Conservation (phyloP, 2,888 invertebrate species). For the Schrankia costaestrigalis region DNA sequence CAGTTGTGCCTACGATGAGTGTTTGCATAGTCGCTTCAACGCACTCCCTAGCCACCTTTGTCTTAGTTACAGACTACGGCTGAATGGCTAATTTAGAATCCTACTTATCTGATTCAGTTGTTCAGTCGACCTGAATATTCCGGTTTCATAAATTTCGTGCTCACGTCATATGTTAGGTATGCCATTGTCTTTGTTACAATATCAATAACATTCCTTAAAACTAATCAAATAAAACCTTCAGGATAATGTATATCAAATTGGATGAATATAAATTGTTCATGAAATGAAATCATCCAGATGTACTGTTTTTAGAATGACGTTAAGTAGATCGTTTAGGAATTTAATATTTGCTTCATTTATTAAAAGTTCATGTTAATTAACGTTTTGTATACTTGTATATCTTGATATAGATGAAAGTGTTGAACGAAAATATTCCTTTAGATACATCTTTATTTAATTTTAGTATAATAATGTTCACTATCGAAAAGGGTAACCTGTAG, state of each 20-base stretch:
- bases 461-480: too few species aligned
- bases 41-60: constrained; percentile 67
- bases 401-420: too few species aligned
- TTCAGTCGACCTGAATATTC: constrained; percentile 71
- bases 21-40: constrained; percentile 65
- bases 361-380: too few species aligned
- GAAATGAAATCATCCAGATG: constrained; percentile 44
- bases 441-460: too few species aligned
- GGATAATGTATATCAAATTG: constrained; percentile 32
- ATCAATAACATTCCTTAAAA: constrained; percentile 34
- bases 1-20: constrained; percentile 58
- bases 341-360: too few species aligned
- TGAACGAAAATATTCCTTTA: too few species aligned
- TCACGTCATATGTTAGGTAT: constrained; percentile 56
- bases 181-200: constrained; percentile 55
- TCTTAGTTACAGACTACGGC: constrained; percentile 53
- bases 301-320: constrained; percentile 43
- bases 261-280: constrained; percentile 36
- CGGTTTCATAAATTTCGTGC: constrained; percentile 59
- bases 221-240: constrained; percentile 34
- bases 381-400: too few species aligned
- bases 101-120: constrained; percentile 73
- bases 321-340: constrained; percentile 41
- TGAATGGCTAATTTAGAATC: constrained; percentile 71
- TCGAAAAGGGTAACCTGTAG: too few species aligned